Evolutionary conservation across 2,113 vertebrate species (phyloP), one percentile per base, ranked within the genome.

Genomic region (Ranitomeya imitator): DNA sequence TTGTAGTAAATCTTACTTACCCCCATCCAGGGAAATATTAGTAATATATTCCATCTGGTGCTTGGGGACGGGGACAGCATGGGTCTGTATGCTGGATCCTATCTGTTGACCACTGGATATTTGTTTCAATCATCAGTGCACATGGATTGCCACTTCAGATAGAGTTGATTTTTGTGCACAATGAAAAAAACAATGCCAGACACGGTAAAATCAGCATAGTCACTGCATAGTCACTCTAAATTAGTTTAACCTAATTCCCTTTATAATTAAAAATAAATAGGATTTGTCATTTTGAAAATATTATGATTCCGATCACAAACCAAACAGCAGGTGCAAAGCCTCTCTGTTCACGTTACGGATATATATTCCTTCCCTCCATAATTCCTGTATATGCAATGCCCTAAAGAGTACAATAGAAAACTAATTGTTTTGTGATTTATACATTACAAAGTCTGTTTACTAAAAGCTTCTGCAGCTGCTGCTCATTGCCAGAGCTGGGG

Each of bases 381-480:
- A 81, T 83, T 63, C 65, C 60, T 54, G 37, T 83, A n/a, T 69
- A 69, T 67, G 81, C 63, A 83, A 69, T 83, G 57, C 79, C 26
- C 79, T 81, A 37, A 81, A 81, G 79, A 81, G 57, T 81, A 81
- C 57, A 45, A 61, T 81, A 60, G 23, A 61, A 81, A 83, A 69
- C 80, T 69, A 83, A 69, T 83, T 83, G 79, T 81, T 81, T 81
- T 31, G 59, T 81, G 79, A 81, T 81, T 81, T 60, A 81, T 55
- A 69, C 61, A 69, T 51, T 69, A 83, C 37, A 52, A 23, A 65
- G 63, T 23, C 81, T 69, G 60, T 83, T 69, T 69, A 26, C 81
- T 54, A 83, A 69, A 54, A 69, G 61, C 63, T 69, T 69, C 12
- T 83, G 81, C 81, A 83, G 81, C 81, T 83, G 81, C 63, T 69